These are phyloP conservation scores for Matsumyia berberina DNA, from an alignment of 2,888 invertebrate species.

Conservation along the genomic window DNA sequence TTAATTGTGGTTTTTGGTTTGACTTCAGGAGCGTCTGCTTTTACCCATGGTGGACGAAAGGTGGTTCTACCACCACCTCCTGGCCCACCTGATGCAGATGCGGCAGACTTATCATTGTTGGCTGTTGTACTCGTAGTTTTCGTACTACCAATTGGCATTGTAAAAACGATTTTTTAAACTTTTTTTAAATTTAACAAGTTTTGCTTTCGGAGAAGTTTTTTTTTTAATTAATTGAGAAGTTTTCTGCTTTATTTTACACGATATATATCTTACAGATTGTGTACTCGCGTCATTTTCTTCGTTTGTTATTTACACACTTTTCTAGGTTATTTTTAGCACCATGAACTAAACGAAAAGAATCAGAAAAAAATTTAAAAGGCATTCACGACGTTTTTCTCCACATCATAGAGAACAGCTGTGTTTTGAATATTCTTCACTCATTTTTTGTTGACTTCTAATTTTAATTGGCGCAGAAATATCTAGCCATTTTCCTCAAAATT, in stretches of 20 bases:
- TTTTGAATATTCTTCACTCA: conserved; percentile 23
- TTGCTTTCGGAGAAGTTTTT: conserved; percentile 15
- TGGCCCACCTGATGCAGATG: conserved; percentile 78
- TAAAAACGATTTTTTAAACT: conserved; percentile 41
- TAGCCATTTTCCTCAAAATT: conserved; percentile 12
- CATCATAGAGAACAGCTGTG: conserved; percentile 62
- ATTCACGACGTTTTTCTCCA: conserved; percentile 28
- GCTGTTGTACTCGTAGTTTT: conserved; percentile 78
- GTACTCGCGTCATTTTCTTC: conserved; percentile 32
- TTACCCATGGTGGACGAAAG: conserved; percentile 90
- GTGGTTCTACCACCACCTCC: conserved; percentile 86
- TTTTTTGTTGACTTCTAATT: conserved; percentile 23
- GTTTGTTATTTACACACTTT: conserved; percentile 55
- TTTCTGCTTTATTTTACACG: conserved; percentile 20
- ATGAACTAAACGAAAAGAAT: conserved; percentile 55
- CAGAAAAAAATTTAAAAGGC: conserved; percentile 24
- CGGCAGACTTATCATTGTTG: conserved; percentile 56
- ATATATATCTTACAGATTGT: conserved; percentile 42
- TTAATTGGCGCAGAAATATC: conserved; percentile 48
- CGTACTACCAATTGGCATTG: conserved; percentile 83
- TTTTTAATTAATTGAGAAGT: too few relatives aligned
- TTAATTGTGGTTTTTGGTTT: conserved; percentile 79
- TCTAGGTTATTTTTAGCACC: conserved; percentile 66
- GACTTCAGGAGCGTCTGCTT: conserved; percentile 85
- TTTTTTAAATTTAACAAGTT: conserved; percentile 20